Percentiles rank a stretch among this genome's conserved stretches.
These are phyloP conservation scores for Rallus limicola DNA, from an alignment of 2,113 vertebrate species.

Conservation along the genomic window DNA sequence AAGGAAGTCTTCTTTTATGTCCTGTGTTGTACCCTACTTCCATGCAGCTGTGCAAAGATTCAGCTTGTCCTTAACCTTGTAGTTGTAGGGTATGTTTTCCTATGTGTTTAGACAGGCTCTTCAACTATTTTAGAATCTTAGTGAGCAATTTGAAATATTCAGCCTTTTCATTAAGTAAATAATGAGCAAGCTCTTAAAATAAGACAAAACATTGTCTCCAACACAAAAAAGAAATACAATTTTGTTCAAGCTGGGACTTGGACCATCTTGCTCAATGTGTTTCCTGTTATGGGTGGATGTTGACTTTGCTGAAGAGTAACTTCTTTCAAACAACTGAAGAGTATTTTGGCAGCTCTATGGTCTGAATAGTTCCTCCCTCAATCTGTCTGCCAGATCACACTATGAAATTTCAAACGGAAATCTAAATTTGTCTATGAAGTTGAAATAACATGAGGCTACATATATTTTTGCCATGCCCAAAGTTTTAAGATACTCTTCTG, in stretches of 20 bases:
- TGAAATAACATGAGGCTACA: neutral
- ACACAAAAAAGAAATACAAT: neutral
- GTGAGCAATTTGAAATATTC: neutral
- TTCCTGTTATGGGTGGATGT: neutral
- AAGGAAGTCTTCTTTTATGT: neutral
- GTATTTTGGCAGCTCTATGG: neutral
- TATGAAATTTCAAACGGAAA: neutral
- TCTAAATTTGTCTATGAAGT: neutral
- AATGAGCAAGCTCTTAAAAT: neutral
- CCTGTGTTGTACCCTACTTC: neutral
- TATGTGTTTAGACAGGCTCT: fast-evolving
- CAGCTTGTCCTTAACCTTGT: neutral
- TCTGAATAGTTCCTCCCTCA: neutral
- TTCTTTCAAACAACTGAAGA: neutral
- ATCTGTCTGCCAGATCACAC: neutral
- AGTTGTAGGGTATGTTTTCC: neutral
- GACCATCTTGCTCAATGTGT: neutral
- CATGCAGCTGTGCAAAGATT: neutral
- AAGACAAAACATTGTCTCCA: neutral
- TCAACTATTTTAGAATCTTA: neutral
- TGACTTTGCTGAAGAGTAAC: neutral
- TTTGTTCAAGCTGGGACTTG: neutral
- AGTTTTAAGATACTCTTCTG: neutral
- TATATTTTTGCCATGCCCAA: neutral
- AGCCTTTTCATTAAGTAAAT: neutral